Conservation (phyloP, 1,140 invertebrate species). For the Neodiprion fabricii region DNA sequence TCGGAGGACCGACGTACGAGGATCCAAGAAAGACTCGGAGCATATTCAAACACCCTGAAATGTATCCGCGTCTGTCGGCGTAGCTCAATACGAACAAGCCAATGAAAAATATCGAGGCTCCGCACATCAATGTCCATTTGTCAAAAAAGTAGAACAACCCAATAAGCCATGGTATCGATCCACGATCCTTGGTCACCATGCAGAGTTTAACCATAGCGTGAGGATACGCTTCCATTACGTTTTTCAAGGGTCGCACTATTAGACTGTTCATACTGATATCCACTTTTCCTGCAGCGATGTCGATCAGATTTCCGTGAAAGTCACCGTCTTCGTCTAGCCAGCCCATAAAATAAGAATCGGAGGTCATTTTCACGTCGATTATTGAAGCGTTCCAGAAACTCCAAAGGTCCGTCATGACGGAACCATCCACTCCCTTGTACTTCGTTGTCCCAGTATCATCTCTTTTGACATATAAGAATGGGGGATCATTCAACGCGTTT, state of each 20-base stretch:
- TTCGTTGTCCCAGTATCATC: not conserved
- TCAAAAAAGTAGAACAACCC: not conserved
- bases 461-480: not conserved
- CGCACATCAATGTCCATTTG: not conserved
- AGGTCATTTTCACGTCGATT: not conserved
- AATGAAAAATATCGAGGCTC: not conserved
- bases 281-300: not conserved
- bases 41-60: not conserved
- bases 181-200: not conserved
- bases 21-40: not conserved
- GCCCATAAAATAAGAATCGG: not conserved
- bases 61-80: not conserved
- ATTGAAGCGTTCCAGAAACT: not conserved
- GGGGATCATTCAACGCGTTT: not conserved
- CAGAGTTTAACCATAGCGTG: not conserved
- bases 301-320: not conserved
- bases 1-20: not conserved
- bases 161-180: not conserved
- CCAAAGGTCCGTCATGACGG: not conserved
- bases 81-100: not conserved
- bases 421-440: not conserved
- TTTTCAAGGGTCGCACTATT: not conserved
- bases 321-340: not conserved
- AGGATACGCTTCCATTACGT: not conserved
- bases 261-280: not conserved